A percentile compares a stretch with the other conserved stretches of the same genome.
These are phyloP conservation scores for Rhea americana DNA, from an alignment of 2,113 vertebrate species.

Conservation along the genomic window DNA sequence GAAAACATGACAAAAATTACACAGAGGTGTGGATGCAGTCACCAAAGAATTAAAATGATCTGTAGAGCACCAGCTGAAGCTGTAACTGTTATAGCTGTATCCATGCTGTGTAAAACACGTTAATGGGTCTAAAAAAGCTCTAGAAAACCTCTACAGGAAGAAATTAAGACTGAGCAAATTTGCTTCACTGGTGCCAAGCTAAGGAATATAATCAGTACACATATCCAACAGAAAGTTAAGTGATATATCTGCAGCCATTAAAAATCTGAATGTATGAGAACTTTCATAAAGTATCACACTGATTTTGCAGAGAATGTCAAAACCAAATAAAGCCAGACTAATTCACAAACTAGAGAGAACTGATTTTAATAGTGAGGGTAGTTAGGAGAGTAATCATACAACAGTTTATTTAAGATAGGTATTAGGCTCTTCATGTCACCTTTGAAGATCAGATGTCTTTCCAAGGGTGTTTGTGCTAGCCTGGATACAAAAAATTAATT, in stretches of 20 bases:
- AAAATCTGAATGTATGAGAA: not conserved
- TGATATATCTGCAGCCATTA: not conserved
- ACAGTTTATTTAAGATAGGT: not conserved
- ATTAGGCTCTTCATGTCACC: not conserved
- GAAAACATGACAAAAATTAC: not conserved
- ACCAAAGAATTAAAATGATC: not conserved
- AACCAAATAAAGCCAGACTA: not conserved
- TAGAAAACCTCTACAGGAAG: not conserved
- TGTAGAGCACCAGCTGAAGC: not conserved
- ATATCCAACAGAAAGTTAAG: not conserved
- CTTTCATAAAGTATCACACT: not conserved
- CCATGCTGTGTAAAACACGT: not conserved
- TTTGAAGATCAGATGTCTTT: not conserved
- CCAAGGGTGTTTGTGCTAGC: not conserved
- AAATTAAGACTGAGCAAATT: not conserved
- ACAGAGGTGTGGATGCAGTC: not conserved
- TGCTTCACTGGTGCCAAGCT: fast-evolving
- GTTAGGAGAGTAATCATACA: not conserved
- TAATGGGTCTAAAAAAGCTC: not conserved
- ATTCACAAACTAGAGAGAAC: not conserved
- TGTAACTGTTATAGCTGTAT: not conserved
- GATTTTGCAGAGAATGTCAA: not conserved
- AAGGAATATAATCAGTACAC: not conserved
- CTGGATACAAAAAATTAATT: not conserved
- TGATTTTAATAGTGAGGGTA: not conserved